A percentile compares a stretch with the other conserved stretches of the same genome.
These are phyloP conservation scores for Sympetrum striolatum DNA, from an alignment of 2,888 invertebrate species.

Conservation along the genomic window DNA sequence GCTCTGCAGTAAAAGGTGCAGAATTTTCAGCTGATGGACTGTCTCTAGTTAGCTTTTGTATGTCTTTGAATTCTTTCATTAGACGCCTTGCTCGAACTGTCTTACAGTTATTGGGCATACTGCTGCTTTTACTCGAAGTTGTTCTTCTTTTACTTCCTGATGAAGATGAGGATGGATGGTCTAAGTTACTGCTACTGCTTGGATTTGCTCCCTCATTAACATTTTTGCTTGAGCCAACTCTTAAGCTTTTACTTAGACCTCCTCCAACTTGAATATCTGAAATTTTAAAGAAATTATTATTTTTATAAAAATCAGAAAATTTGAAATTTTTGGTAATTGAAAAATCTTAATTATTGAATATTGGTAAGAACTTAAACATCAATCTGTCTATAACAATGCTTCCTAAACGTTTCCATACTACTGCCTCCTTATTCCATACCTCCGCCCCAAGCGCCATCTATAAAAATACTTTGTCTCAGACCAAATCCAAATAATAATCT, in stretches of 20 bases:
- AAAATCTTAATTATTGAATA: no score
- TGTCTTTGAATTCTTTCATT: constrained; percentile 79
- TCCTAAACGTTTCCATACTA: no score
- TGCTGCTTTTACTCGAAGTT: constrained; percentile 9
- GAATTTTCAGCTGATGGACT: background rate
- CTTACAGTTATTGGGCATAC: constrained; percentile 58
- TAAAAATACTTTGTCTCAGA: no score
- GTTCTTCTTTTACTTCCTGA: constrained; percentile 17
- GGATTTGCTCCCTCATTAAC: background rate
- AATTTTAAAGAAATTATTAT: background rate
- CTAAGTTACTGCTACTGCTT: constrained; percentile 7
- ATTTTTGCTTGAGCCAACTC: background rate
- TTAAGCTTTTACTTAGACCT: constrained; percentile 10
- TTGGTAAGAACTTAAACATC: no score
- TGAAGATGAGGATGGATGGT: background rate
- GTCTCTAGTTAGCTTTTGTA: constrained; percentile 36
- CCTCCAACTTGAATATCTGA: constrained; percentile 33
- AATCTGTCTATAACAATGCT: no score
- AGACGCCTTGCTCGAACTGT: constrained; percentile 77
- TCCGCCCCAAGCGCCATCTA: no score
- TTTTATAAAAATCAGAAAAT: no score
- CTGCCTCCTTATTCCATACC: no score
- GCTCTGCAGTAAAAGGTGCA: constrained; percentile 80
- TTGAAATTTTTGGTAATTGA: no score
- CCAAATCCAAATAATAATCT: no score